Percentiles rank a stretch among this genome's conserved stretches.
Conservation (phyloP, 2,113 vertebrate species). For the Butorides virescens region DNA sequence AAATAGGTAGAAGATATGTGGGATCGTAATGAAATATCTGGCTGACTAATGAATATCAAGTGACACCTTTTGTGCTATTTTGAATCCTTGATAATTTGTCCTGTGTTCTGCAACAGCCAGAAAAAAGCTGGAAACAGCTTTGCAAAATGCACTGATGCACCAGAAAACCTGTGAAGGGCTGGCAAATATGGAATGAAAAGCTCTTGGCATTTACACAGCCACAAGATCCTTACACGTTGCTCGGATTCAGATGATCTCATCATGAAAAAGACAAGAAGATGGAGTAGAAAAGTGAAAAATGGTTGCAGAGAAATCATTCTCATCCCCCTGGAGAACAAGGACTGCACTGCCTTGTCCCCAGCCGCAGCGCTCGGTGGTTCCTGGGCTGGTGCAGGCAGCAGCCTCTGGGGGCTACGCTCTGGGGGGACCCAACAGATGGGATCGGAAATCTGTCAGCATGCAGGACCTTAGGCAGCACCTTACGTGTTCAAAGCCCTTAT, state of each 20-base stretch:
- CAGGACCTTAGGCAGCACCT: not conserved
- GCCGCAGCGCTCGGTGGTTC: fast-evolving
- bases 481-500: not conserved
- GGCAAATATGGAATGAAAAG: not conserved
- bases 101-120: not conserved
- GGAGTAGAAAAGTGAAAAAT: not conserved
- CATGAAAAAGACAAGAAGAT: not conserved
- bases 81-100: not conserved
- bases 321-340: not conserved
- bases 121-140: not conserved
- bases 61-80: not conserved
- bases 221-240: not conserved
- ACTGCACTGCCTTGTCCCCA: not conserved
- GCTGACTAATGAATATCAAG: not conserved
- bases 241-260: not conserved
- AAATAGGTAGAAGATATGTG: not conserved
- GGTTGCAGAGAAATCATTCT: not conserved
- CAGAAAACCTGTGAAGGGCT: slow-evolving; percentile 5
- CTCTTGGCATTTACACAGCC: not conserved
- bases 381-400: not conserved
- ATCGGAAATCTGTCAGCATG: not conserved
- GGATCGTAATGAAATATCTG: not conserved
- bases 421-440: not conserved
- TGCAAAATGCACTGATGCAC: not conserved
- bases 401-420: not conserved